Evolutionary conservation across 2,888 invertebrate species (phyloP), one percentile per base, ranked within the genome.

Genomic region (Iphiclides podalirius): DNA sequence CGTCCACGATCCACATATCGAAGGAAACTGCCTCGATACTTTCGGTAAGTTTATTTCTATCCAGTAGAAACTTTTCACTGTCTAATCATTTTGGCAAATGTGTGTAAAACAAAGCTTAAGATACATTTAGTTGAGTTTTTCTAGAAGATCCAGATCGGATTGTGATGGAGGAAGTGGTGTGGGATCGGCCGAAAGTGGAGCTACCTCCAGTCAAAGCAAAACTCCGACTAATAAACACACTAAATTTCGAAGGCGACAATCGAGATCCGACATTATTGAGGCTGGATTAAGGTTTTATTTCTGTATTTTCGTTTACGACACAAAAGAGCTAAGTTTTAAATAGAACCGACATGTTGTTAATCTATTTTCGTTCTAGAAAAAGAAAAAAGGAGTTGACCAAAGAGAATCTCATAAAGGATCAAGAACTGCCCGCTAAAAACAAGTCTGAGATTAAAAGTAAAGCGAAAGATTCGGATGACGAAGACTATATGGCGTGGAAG

Each of bases 401-500:
- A 65, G 80, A 84, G 37, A 75, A 70, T 57, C 58, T 78, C 47
- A 68, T 73, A 16, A 80, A 76, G 60, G 77, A 75, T 41, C 20
- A 72, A 60, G 73, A 79, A 47, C 60, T 74, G 50, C 63, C 72
- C n/a, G 59, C 61, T 20, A 79, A 78, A 63, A 73, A 62, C 44
- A 84, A 84, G 63, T 54, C 74, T 35, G 47, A 70, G 33, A 65
- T 66, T 28, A 82, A 79, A 69, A 52, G 70, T n/a, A 86, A 86
- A 70, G 74, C 68, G 17, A 88, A 87, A 72, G 85, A 88, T 66
- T 88, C 88, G 0, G 88, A 88, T 47, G 88, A 88, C 38, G 88
- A 88, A 67, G 87, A 87, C 47, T 88, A 87, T 50, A 86, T 88
- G 84, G 67, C 73, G 53, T 88, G 88, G 88, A 84, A 84, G 57